A percentile compares a stretch with the other conserved stretches of the same genome.
Conservation (phyloP, 2,113 vertebrate genomes). For the Micronycteris hirsuta region DNA sequence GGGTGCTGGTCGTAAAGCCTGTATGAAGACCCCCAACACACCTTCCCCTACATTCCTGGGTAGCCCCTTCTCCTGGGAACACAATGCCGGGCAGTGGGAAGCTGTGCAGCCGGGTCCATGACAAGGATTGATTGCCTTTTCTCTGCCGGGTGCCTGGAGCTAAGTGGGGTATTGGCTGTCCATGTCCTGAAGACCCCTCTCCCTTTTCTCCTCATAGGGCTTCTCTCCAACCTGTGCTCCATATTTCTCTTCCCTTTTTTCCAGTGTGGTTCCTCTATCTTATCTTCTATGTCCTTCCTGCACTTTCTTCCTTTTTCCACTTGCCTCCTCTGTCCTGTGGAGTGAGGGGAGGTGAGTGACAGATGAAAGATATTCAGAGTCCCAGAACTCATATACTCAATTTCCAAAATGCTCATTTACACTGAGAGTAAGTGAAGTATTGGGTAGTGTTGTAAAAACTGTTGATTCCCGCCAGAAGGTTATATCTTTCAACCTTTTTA, state of each 20-base stretch:
- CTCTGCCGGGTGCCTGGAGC: conserved; percentile 24
- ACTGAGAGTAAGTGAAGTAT: neutral
- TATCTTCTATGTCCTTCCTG: neutral
- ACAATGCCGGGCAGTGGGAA: neutral
- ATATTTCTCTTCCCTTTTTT: neutral
- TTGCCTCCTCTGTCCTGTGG: neutral
- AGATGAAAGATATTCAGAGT: neutral
- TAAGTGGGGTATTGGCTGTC: neutral
- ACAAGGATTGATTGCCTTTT: conserved; percentile 10
- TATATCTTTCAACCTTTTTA: neutral
- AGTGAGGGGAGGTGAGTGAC: neutral
- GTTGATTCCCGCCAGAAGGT: neutral
- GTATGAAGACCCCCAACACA: neutral
- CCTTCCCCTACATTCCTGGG: neutral
- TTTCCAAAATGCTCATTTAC: neutral
- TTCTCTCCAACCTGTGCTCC: neutral
- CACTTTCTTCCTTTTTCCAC: neutral
- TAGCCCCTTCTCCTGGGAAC: neutral
- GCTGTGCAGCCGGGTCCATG: neutral
- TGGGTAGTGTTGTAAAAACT: neutral
- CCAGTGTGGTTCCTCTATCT: neutral
- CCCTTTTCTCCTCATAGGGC: neutral
- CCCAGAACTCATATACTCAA: neutral
- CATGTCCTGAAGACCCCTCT: neutral
- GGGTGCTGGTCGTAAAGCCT: neutral